Evolutionary conservation across 2,797 vertebrate species (phyloP), one percentile per base, ranked within the genome.

Genomic region (Pseudochaenichthys georgianus): DNA sequence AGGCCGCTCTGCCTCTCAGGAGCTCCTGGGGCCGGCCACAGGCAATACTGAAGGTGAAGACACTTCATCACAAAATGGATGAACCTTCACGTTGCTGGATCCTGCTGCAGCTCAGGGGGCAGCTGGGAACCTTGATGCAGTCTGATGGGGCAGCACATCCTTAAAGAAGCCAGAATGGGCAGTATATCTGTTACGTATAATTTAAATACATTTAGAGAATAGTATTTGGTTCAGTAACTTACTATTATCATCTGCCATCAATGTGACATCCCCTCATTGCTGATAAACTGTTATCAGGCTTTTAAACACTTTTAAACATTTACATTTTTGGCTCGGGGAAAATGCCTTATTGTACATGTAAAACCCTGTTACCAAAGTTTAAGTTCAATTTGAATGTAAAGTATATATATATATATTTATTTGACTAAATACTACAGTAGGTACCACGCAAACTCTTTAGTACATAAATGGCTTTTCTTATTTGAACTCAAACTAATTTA

Each of bases 31-130:
- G 75, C 57, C 50, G 61, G 77, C 71, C 65, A 34, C 66, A 76
- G 77, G 80, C 67, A 47, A 72, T 76, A 76, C 73, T 78, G 75
- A 84, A 89, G 74, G 71, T 81, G 71, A 83, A 77, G 65, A 68
- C 75, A 73, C 66, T 86, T 82, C 43, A 83, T 86, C 81, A 84
- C 55, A 61, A 77, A 87, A 78, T 64, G 60, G 60, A 85, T 82
- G 75, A 75, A 84, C 77, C 68, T 73, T 81, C 82, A 54, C 52
- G 50, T 67, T 55, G 80, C 21, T 81, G 55, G 71, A 59, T 78
- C 17, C 19, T 50, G 52, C 72, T 43, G 76, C 64, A 21, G 48
- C 74, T 78, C 46, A 6, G 62, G 54, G 61, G 50, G 51, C 28
- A 69, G 4, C 28, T 75, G 47, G 74, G 50, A 79, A 48, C 68